These are phyloP conservation scores for Peromyscus maniculatus DNA, from an alignment of 2,113 vertebrate species.

Conservation along the genomic window DNA sequence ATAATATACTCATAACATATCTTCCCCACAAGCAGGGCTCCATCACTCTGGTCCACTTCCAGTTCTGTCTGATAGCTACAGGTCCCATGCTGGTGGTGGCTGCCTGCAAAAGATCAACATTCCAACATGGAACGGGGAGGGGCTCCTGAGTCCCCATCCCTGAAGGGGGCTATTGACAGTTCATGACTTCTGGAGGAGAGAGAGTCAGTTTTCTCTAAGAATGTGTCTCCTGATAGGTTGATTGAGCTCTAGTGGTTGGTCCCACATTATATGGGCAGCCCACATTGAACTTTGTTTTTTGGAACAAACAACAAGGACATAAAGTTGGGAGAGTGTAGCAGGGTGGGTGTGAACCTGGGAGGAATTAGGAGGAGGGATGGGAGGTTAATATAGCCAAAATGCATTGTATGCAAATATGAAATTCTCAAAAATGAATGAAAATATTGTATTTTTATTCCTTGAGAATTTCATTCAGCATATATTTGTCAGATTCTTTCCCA, in stretches of 20 bases:
- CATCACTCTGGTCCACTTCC: not conserved
- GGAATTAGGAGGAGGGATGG: not conserved
- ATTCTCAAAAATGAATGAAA: not conserved
- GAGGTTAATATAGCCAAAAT: not conserved
- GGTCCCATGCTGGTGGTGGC: no score
- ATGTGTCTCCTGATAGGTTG: not conserved
- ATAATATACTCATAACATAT: not conserved
- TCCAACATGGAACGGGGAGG: not conserved
- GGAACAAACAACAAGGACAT: not conserved
- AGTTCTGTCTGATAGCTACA: not conserved
- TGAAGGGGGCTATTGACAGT: not conserved
- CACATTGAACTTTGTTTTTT: not conserved
- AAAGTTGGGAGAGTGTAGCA: not conserved
- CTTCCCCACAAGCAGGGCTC: not conserved
- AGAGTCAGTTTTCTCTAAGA: not conserved
- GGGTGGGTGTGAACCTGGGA: not conserved
- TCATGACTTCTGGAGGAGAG: not conserved
- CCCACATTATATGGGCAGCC: not conserved
- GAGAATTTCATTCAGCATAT: not conserved
- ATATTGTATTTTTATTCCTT: not conserved
- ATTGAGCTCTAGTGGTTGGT: not conserved
- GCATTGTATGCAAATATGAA: not conserved
- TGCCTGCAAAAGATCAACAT: not conserved
- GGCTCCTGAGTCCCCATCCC: not conserved
- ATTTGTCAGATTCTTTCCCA: not conserved